Conservation (phyloP, 1,140 invertebrate species). For the fruit fly (Drosophila melanogaster) region Release_6_plus_ISO1_MT NT_033779.5:12048001-12048500, state of each 20-base stretch:
- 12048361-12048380: constrained; percentile 70
- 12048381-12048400: constrained; percentile 41
- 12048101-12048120: constrained; percentile 85
- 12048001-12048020: constrained; percentile 86
- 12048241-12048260: constrained; percentile 84
- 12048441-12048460: constrained; percentile 27
- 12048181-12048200: constrained; percentile 85
- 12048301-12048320: not conserved
- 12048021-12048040: constrained; percentile 86
- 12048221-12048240: constrained; percentile 84
- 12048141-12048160: constrained; percentile 85
- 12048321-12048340: no score
- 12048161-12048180: constrained; percentile 85
- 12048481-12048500: constrained; percentile 73
- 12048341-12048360: constrained; percentile 74
- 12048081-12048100: constrained; percentile 85
- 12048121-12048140: constrained; percentile 82
- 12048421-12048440: not conserved
- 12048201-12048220: constrained; percentile 83
- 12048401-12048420: constrained; percentile 30
- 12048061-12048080: constrained; percentile 86
- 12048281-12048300: constrained; percentile 66
- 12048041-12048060: constrained; percentile 86
- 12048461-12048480: constrained; percentile 62
- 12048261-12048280: constrained; percentile 65